These are phyloP conservation scores for Spodoptera picta DNA, from an alignment of 2,888 invertebrate species.

Conservation along the genomic window DNA sequence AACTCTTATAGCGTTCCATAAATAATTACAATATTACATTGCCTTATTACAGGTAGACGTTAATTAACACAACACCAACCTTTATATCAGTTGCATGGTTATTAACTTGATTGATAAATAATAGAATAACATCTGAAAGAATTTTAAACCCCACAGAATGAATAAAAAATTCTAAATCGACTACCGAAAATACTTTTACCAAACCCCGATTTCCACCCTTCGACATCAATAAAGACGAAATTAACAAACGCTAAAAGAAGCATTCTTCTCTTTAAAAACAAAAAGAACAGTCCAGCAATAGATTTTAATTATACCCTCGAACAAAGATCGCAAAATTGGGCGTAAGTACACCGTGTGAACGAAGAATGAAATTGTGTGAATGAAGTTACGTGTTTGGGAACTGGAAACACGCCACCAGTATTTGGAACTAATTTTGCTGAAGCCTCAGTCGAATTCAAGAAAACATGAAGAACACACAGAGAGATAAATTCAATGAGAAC, in stretches of 20 bases:
- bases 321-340: conserved; percentile 40
- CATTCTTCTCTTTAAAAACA: conserved; percentile 4
- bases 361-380: no score
- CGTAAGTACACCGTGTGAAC: conserved; percentile 32
- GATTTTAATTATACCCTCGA: conserved; percentile 34
- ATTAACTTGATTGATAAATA: no score
- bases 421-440: conserved; percentile 41
- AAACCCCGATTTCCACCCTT: not conserved
- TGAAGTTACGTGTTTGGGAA: conserved; percentile 42
- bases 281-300: conserved; percentile 20
- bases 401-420: conserved; percentile 57
- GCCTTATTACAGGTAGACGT: no score
- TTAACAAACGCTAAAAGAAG: not conserved
- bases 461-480: conserved; percentile 55
- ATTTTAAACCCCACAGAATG: no score
- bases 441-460: conserved; percentile 31
- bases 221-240: conserved; percentile 1
- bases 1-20: no score
- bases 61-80: no score
- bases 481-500: conserved; percentile 73
- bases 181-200: not conserved
- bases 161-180: not conserved
- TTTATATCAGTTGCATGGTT: no score
- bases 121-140: no score
- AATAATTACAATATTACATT: no score